Conservation (phyloP, 2,797 vertebrate species). For the Pygocentrus nattereri region DNA sequence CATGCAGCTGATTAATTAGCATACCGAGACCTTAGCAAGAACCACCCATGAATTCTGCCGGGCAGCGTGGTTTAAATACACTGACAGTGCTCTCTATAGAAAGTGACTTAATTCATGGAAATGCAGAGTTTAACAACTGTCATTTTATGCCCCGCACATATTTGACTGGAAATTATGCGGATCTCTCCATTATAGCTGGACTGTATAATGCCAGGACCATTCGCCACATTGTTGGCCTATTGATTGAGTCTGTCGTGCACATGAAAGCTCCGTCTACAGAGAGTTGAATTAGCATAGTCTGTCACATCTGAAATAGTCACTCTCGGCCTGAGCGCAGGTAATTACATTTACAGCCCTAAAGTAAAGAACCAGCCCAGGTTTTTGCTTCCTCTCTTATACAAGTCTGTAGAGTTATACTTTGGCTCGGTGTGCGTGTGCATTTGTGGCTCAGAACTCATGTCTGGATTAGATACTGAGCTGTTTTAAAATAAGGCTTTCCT, state of each 20-base stretch:
- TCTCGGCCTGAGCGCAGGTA: neutral
- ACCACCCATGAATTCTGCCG: neutral
- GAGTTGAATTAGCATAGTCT: neutral
- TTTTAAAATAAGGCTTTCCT: neutral
- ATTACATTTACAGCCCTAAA: neutral
- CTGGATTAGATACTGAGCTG: neutral
- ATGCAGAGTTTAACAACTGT: neutral
- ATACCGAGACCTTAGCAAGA: conserved; percentile 3
- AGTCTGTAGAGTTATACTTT: neutral
- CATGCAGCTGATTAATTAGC: conserved; percentile 13
- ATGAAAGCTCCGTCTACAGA: neutral
- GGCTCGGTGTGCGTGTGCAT: neutral
- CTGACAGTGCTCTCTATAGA: conserved; percentile 11
- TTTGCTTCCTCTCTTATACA: neutral
- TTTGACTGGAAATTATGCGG: neutral
- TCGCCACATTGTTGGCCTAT: conserved; percentile 5
- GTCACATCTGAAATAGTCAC: conserved; percentile 10
- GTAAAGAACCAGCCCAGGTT: neutral
- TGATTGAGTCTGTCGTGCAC: neutral
- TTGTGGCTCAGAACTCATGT: neutral
- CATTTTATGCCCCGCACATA: conserved; percentile 9
- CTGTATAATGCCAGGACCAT: neutral
- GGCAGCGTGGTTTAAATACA: conserved; percentile 17
- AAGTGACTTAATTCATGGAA: neutral
- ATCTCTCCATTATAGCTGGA: neutral